Conservation (phyloP, 1,140 invertebrate species). For the Lasaia peninsularis region DNA sequence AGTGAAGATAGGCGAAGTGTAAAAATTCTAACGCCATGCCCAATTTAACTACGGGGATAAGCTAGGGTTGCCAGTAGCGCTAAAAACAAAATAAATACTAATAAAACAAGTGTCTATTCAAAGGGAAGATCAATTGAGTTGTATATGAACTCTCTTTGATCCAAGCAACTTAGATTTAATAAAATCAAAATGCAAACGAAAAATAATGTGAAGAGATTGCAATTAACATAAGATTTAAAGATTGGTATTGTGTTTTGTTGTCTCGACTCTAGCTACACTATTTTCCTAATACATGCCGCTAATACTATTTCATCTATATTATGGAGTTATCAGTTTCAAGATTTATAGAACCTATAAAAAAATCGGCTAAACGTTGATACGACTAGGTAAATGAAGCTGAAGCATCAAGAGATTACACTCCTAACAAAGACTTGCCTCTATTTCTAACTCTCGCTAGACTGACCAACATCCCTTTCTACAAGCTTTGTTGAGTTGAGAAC, state of each 20-base stretch:
- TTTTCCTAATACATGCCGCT: conserved; percentile 2
- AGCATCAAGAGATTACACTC: too few relatives aligned
- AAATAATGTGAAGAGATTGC: conserved; percentile 50
- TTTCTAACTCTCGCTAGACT: too few relatives aligned
- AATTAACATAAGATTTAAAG: neutral
- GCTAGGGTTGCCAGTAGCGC: conserved; percentile 48
- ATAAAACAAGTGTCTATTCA: neutral
- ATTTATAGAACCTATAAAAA: neutral
- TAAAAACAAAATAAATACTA: conserved; percentile 37
- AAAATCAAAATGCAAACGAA: conserved; percentile 64
- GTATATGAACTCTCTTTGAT: conserved; percentile 19
- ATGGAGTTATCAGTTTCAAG: neutral
- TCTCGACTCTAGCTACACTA: neutral
- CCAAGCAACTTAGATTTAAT: conserved; percentile 45
- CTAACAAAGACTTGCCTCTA: too few relatives aligned
- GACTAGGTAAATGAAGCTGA: too few relatives aligned
- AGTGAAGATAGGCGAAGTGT: conserved; percentile 49
- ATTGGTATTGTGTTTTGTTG: neutral
- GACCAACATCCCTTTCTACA: too few relatives aligned
- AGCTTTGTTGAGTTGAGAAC: too few relatives aligned
- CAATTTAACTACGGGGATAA: conserved; percentile 50
- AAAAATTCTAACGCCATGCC: conserved; percentile 63
- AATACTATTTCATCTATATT: conserved; percentile 3
- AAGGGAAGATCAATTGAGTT: conserved; percentile 3
- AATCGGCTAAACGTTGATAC: too few relatives aligned